A percentile compares a stretch with the other conserved stretches of the same genome.
Evolutionary conservation across 1,140 invertebrate genomes (phyloP).

Genomic region (Goniozus legneri): DNA sequence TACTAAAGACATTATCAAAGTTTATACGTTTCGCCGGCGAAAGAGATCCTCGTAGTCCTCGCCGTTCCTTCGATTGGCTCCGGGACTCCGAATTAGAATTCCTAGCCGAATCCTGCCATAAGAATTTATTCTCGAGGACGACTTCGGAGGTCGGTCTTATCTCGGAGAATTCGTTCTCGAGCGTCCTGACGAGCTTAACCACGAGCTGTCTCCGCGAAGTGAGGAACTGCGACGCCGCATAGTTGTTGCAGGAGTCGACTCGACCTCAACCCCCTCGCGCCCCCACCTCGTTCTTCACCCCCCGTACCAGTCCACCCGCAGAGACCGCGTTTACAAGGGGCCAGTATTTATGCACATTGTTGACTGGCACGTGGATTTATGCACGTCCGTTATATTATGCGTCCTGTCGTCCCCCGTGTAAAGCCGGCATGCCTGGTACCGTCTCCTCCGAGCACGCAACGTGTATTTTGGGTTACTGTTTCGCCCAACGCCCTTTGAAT

Average conservation of each 20-base stretch:
- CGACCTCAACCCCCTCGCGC: conserved; percentile 16
- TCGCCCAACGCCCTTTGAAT: conserved; percentile 10
- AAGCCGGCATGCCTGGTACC: conserved; percentile 46
- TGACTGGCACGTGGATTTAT: conserved; percentile 54
- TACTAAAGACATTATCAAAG: conserved; percentile 11
- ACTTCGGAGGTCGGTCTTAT: too few relatives aligned
- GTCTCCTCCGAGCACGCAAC: conserved; percentile 43
- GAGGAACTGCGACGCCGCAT: conserved; percentile 43
- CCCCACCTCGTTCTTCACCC: conserved; percentile 8
- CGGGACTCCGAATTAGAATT: too few relatives aligned
- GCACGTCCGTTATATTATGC: conserved; percentile 54
- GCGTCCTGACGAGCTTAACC: conserved; percentile 47
- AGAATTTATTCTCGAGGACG: too few relatives aligned
- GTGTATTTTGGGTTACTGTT: conserved; percentile 34
- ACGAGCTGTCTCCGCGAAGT: conserved; percentile 40
- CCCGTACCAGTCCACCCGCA: conserved; percentile 20
- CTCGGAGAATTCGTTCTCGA: too few relatives aligned
- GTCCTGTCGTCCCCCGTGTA: conserved; percentile 45
- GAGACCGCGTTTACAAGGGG: conserved; percentile 41
- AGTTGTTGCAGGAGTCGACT: conserved; percentile 31
- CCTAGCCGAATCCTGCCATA: too few relatives aligned
- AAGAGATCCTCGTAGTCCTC: too few relatives aligned
- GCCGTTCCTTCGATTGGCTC: too few relatives aligned
- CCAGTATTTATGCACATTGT: conserved; percentile 56
- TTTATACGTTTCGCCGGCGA: conserved; percentile 15